Percentiles rank a stretch among this genome's conserved stretches.
Evolutionary conservation across 2,888 invertebrate species (phyloP).

Genomic region (Euproctis similis): DNA sequence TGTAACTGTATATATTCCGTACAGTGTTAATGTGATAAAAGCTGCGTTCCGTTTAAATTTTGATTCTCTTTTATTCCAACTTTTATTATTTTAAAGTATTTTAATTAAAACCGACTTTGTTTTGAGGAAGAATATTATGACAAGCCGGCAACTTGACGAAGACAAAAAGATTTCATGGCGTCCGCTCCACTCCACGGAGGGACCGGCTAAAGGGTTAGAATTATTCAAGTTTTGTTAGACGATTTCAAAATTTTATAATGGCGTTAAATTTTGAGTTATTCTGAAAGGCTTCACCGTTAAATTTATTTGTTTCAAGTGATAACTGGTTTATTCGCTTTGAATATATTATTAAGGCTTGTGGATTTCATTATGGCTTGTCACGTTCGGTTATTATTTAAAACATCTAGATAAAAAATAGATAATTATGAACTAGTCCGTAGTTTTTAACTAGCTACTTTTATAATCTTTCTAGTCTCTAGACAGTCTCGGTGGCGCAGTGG

Average conservation of each 20-base stretch:
- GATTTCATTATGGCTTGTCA: too few species aligned
- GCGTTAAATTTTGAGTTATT: constrained; percentile 15
- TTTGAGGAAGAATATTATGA: constrained; percentile 52
- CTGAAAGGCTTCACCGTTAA: too few species aligned
- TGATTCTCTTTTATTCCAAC: constrained; percentile 33
- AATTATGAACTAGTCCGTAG: too few species aligned
- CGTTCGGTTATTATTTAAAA: too few species aligned
- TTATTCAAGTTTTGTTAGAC: constrained; percentile 35
- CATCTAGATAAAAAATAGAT: too few species aligned
- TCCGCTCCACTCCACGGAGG: constrained; percentile 34
- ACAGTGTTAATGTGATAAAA: constrained; percentile 30
- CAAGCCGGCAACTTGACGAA: constrained; percentile 44
- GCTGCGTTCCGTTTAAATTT: constrained; percentile 31
- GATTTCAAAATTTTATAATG: constrained; percentile 40
- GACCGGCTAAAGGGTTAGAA: constrained; percentile 37
- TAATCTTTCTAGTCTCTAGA: too few species aligned
- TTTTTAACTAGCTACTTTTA: too few species aligned
- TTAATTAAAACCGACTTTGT: constrained; percentile 60
- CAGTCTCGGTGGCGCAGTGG: too few species aligned
- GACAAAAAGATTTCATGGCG: constrained; percentile 50
- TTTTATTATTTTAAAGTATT: constrained; percentile 52
- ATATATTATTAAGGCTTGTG: too few species aligned
- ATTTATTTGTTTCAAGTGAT: too few species aligned
- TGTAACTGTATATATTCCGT: constrained; percentile 26
- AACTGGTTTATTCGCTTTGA: too few species aligned